These are phyloP conservation scores for Schizaphis graminum DNA, from an alignment of 2,888 invertebrate species.

Conservation along the genomic window DNA sequence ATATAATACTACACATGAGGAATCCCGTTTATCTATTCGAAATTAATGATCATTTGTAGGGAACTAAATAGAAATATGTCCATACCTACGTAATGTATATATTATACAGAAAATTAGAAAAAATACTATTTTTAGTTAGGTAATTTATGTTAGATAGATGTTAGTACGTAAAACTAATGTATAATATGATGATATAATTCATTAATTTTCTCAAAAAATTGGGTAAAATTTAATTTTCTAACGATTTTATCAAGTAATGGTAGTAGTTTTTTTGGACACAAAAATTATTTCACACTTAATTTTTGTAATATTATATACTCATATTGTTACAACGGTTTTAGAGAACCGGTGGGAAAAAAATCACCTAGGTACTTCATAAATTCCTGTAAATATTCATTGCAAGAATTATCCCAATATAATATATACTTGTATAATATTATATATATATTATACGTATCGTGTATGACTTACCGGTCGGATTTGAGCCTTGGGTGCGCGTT, in stretches of 20 bases:
- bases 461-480: constrained; percentile 41
- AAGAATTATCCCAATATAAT: neutral
- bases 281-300: neutral
- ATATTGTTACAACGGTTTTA: neutral
- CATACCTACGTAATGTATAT: neutral
- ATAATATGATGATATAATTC: neutral
- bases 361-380: neutral
- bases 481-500: constrained; percentile 10
- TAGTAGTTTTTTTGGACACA: neutral
- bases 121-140: neutral
- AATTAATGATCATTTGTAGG: neutral
- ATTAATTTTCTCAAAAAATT: neutral
- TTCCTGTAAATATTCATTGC: too few species aligned
- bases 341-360: neutral
- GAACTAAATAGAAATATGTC: neutral
- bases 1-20: neutral
- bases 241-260: neutral
- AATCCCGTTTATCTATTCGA: neutral
- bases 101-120: neutral
- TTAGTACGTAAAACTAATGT: neutral
- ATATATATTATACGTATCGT: neutral
- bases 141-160: neutral
- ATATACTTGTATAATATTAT: too few species aligned
- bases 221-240: neutral
- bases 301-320: neutral